Conservation (phyloP, 2,888 invertebrate genomes). For the Linnaemya vulpina region DNA sequence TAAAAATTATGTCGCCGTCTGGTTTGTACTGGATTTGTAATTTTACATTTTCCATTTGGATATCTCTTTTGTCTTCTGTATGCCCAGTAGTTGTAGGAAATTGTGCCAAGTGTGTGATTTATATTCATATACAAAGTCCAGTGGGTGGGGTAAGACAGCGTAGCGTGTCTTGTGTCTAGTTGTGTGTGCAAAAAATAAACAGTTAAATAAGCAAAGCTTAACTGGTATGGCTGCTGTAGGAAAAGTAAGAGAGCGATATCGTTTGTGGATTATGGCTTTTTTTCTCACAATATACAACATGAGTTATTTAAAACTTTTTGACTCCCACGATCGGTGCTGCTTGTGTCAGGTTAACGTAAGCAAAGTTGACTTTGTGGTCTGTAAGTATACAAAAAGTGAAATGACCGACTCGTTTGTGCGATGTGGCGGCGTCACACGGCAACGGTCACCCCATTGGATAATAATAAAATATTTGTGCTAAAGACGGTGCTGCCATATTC, state of each 20-base stretch:
- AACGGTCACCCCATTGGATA: no score
- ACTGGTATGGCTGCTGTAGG: not conserved
- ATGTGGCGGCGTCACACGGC: no score
- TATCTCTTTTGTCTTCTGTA: not conserved
- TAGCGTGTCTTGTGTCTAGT: not conserved
- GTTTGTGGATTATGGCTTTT: no score
- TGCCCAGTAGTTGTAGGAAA: constrained; percentile 3
- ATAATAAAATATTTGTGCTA: no score
- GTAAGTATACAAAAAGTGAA: no score
- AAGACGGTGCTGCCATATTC: not conserved
- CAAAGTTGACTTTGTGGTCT: no score
- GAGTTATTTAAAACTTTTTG: no score
- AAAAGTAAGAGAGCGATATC: not conserved
- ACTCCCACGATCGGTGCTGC: no score
- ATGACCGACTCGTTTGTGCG: no score
- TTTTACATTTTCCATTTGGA: not conserved
- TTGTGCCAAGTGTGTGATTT: constrained; percentile 2
- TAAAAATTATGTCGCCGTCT: not conserved
- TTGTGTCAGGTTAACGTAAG: no score
- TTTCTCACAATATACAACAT: no score
- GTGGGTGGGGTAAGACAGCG: not conserved
- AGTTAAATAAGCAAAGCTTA: not conserved
- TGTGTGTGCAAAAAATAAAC: not conserved
- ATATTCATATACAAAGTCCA: not conserved
- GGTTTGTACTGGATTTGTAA: not conserved